Conservation (phyloP, 2,797 vertebrate species). For the Pogonophryne albipinna region DNA sequence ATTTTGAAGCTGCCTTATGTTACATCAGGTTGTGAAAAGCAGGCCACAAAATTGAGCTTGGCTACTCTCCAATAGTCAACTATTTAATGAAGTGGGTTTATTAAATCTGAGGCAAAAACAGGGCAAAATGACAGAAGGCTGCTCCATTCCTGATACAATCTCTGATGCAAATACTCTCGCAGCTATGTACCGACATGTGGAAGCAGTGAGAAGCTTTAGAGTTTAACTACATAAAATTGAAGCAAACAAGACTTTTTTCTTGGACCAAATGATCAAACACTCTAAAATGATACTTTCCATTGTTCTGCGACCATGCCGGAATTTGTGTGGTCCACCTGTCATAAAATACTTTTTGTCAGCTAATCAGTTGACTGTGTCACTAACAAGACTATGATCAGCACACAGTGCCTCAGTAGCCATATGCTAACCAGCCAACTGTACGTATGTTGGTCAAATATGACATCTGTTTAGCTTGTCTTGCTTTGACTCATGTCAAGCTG, state of each 20-base stretch:
- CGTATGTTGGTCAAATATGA: constrained; percentile 49
- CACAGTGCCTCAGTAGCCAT: constrained; percentile 33
- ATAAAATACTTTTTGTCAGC: background rate
- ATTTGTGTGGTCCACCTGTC: background rate
- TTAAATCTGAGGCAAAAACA: constrained; percentile 49
- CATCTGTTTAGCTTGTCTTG: constrained; percentile 62
- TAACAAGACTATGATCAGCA: constrained; percentile 29
- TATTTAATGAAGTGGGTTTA: constrained; percentile 60
- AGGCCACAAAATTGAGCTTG: constrained; percentile 65
- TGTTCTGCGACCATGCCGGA: background rate
- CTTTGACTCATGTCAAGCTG: constrained; percentile 63
- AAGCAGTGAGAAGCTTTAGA: constrained; percentile 21
- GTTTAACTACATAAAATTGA: constrained; percentile 22
- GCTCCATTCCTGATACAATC: background rate
- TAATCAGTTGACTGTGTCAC: constrained; percentile 22
- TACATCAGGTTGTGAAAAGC: constrained; percentile 69
- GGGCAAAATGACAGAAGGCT: constrained; percentile 24
- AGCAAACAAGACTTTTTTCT: constrained; percentile 7
- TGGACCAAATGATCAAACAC: background rate
- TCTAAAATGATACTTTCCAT: background rate
- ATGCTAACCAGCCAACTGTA: constrained; percentile 21
- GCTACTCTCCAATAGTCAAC: constrained; percentile 60
- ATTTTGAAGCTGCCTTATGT: constrained; percentile 67
- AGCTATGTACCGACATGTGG: constrained; percentile 45
- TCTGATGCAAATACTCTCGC: constrained; percentile 34